Evolutionary conservation across 1,140 invertebrate species (phyloP).

Genomic region (Bombus waltoni): DNA sequence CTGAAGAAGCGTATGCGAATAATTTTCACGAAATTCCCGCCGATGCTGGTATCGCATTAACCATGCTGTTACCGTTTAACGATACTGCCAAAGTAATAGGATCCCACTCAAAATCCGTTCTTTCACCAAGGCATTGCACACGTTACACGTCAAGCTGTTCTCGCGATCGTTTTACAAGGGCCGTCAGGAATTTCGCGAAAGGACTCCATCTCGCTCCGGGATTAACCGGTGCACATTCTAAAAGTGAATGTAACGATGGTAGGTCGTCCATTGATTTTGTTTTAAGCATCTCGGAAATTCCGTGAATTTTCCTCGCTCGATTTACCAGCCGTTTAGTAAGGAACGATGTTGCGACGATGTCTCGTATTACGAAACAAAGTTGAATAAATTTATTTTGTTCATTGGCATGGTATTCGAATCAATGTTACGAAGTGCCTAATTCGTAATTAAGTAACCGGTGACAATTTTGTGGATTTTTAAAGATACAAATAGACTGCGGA

Average conservation of each 20-base stretch:
- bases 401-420: too few relatives aligned
- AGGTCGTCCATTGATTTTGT: slow-evolving; percentile 10
- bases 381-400: neutral
- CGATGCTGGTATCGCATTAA: slow-evolving; percentile 33
- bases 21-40: slow-evolving; percentile 10
- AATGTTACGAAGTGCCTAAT: too few relatives aligned
- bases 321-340: slow-evolving; percentile 7
- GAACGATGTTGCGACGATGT: neutral
- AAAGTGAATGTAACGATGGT: slow-evolving; percentile 21
- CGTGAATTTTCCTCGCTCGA: slow-evolving; percentile 47
- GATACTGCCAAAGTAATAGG: slow-evolving; percentile 44
- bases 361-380: neutral
- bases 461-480: too few relatives aligned
- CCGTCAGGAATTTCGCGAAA: slow-evolving; percentile 56
- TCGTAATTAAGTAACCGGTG: too few relatives aligned
- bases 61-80: slow-evolving; percentile 46
- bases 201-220: slow-evolving; percentile 19
- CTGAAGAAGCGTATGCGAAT: slow-evolving; percentile 28
- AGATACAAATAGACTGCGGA: too few relatives aligned
- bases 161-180: slow-evolving; percentile 59
- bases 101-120: slow-evolving; percentile 58
- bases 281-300: slow-evolving; percentile 50
- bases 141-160: neutral
- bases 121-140: slow-evolving; percentile 40
- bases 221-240: slow-evolving; percentile 38